phyloP scores from a whole-genome alignment of 2,797 vertebrate genomes.

The Furcifer pardalis region DNA sequence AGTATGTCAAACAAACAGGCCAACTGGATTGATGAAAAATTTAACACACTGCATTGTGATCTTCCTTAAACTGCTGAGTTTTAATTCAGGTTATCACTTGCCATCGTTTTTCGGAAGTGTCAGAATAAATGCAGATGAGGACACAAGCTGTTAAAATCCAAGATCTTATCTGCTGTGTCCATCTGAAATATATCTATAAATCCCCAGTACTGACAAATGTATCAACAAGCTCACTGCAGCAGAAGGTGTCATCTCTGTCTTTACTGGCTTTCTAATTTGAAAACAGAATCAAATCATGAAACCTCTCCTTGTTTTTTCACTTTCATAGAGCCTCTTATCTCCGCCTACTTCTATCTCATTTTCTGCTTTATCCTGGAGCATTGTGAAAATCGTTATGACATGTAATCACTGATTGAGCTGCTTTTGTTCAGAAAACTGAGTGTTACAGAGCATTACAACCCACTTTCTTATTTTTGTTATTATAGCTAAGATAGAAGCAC shows the following conservation, averaged over 20 bases:
- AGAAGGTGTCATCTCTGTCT: not conserved
- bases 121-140: not conserved
- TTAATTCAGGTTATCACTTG: not conserved
- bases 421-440: slow-evolving; percentile 13
- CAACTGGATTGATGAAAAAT: not conserved
- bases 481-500: not conserved
- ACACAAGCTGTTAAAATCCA: not conserved
- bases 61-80: not conserved
- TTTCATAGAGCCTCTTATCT: slow-evolving; percentile 20
- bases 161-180: not conserved
- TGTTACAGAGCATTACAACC: slow-evolving; percentile 9
- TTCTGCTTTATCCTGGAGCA: slow-evolving; percentile 25
- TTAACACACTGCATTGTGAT: not conserved
- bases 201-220: not conserved
- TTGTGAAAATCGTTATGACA: slow-evolving; percentile 29
- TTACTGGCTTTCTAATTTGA: not conserved
- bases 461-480: slow-evolving; percentile 8
- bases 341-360: slow-evolving; percentile 20
- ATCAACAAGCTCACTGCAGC: not conserved
- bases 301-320: not conserved
- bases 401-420: slow-evolving; percentile 23
- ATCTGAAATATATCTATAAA: not conserved
- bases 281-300: slow-evolving; percentile 21
- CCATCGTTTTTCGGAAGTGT: not conserved
- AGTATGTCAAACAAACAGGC: not conserved